A percentile compares a stretch with the other conserved stretches of the same genome.
phyloP scores from a whole-genome alignment of 2,888 invertebrate genomes.

The Heliconius ismenius region DNA sequence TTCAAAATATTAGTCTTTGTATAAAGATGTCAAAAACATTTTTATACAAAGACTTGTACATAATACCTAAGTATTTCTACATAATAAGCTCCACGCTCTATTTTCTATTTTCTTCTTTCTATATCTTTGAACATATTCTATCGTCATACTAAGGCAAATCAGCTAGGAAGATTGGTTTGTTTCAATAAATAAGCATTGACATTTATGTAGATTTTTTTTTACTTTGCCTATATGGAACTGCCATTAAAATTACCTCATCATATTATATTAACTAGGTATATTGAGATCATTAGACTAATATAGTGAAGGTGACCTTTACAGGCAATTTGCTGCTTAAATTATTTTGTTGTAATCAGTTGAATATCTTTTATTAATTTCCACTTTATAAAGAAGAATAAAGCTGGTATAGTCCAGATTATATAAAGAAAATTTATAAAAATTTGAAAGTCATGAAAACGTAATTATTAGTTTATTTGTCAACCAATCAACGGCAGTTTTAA shows the following conservation, averaged over 20 bases:
- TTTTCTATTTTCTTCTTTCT: too few species aligned
- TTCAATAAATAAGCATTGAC: conserved; percentile 2
- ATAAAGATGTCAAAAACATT: background rate
- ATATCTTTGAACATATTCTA: conserved; percentile 5
- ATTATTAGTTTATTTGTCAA: background rate
- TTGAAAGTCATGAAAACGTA: conserved; percentile 7
- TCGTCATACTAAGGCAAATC: background rate
- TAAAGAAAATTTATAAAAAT: conserved; percentile 16
- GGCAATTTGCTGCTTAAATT: background rate
- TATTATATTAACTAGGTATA: background rate
- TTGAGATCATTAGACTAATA: conserved; percentile 1
- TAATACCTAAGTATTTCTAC: background rate
- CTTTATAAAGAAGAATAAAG: too few species aligned
- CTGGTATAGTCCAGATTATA: too few species aligned
- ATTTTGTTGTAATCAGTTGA: background rate
- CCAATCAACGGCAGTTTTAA: background rate
- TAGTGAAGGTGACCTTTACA: conserved; percentile 3
- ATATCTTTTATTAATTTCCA: background rate
- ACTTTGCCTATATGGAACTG: background rate
- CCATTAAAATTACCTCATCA: background rate
- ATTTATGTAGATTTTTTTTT: conserved; percentile 3
- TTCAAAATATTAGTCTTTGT: background rate
- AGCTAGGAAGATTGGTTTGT: background rate
- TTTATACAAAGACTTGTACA: background rate
- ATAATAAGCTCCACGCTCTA: background rate